A percentile compares a stretch with the other conserved stretches of the same genome.
Conservation (phyloP, 2,888 invertebrate genomes). For the Chirona hameri region DNA sequence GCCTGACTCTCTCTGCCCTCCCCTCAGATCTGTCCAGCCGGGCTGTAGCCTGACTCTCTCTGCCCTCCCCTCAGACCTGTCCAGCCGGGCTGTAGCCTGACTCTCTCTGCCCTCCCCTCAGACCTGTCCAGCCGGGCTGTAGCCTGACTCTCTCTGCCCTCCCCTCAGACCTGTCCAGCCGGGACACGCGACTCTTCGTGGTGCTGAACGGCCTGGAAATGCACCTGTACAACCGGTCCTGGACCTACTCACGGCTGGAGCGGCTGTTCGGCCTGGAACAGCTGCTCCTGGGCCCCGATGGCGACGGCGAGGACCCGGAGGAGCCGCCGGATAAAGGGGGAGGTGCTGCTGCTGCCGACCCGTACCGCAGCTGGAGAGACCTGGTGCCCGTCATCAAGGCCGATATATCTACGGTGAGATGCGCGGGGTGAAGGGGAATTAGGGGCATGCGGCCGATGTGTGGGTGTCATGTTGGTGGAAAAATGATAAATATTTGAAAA, state of each 20-base stretch:
- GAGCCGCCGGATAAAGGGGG: neutral
- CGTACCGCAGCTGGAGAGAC: conserved; percentile 81
- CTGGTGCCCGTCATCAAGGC: conserved; percentile 94
- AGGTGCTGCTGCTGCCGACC: conserved; percentile 12
- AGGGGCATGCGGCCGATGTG: too few relatives aligned
- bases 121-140: conserved; percentile 60
- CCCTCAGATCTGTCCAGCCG: too few relatives aligned
- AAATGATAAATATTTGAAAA: too few relatives aligned
- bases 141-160: neutral
- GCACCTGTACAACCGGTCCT: conserved; percentile 90
- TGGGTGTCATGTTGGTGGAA: too few relatives aligned
- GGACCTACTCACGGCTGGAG: conserved; percentile 79
- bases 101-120: too few relatives aligned
- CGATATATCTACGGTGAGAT: conserved; percentile 77
- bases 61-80: too few relatives aligned
- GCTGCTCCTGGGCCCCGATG: conserved; percentile 58
- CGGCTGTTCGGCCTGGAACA: conserved; percentile 80
- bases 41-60: too few relatives aligned
- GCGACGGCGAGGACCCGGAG: conserved; percentile 30
- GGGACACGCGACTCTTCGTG: conserved; percentile 84
- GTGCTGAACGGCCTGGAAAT: conserved; percentile 91
- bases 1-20: too few relatives aligned
- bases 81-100: too few relatives aligned
- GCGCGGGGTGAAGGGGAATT: neutral
- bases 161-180: conserved; percentile 83